Conservation (phyloP, 2,888 invertebrate genomes). For the Drosophila fulvimacula region DNA sequence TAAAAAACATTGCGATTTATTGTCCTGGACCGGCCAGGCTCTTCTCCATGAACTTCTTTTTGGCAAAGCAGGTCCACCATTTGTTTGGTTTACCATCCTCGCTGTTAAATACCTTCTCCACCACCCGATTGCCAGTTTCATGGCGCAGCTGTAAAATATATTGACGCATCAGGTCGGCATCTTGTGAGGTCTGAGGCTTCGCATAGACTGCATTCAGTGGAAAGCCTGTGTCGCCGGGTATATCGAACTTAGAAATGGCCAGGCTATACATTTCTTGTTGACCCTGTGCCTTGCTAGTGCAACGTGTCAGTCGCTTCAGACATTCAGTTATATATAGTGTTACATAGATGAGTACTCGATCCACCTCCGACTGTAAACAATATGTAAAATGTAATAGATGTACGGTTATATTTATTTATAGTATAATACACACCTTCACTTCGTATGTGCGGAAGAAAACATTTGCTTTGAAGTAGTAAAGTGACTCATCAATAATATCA, state of each 20-base stretch:
- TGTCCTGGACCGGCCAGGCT: constrained; percentile 88
- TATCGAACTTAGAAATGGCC: constrained; percentile 97
- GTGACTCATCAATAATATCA: constrained; percentile 98
- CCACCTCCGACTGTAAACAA: constrained; percentile 93
- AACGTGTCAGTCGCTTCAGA: constrained; percentile 96
- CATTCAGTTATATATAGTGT: constrained; percentile 99
- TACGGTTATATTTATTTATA: not conserved
- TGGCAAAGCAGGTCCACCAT: constrained; percentile 99
- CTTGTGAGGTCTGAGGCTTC: constrained; percentile 91
- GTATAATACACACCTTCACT: constrained; percentile 90
- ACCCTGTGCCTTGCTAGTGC: constrained; percentile 94
- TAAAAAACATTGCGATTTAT: constrained; percentile 48
- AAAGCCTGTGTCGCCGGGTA: constrained; percentile 97
- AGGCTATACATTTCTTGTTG: constrained; percentile 98
- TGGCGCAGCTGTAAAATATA: constrained; percentile 97
- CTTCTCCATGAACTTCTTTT: constrained; percentile 99
- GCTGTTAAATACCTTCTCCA: constrained; percentile 94
- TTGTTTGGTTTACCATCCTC: constrained; percentile 98
- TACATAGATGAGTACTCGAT: constrained; percentile 97
- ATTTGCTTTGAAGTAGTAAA: constrained; percentile 99
- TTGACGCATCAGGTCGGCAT: constrained; percentile 95
- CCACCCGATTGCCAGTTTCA: constrained; percentile 96
- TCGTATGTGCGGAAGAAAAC: constrained; percentile 99
- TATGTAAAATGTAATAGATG: not conserved
- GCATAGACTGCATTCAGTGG: constrained; percentile 98